Percentiles rank a stretch among this genome's conserved stretches.
These are phyloP conservation scores for Chionis minor DNA, from an alignment of 2,113 vertebrate genomes.

Conservation along the genomic window DNA sequence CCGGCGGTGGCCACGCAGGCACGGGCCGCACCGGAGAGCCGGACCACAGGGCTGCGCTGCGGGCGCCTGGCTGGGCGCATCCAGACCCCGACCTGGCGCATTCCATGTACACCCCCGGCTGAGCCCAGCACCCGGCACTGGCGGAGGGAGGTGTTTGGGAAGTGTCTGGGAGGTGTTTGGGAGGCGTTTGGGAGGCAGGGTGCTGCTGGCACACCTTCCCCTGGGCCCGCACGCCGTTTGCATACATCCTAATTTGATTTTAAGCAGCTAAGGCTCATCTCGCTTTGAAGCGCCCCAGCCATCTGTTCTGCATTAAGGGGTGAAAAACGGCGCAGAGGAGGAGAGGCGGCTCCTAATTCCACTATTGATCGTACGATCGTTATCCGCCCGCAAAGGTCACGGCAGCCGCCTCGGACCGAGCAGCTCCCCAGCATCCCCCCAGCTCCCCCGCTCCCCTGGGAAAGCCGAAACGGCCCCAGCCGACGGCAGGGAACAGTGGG, in stretches of 20 bases:
- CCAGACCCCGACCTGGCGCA: rapidly evolving
- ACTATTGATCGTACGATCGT: background rate
- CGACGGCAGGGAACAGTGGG: too few species aligned
- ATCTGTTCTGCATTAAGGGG: conserved; percentile 39
- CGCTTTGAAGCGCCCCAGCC: conserved; percentile 35
- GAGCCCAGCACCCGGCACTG: background rate
- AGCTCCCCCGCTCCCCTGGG: background rate
- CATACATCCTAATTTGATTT: conserved; percentile 56
- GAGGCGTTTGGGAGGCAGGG: background rate
- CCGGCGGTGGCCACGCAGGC: rapidly evolving
- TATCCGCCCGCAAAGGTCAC: background rate
- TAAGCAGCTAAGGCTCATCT: conserved; percentile 52
- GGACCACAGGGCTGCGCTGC: background rate
- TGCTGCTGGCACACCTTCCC: background rate
- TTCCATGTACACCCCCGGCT: rapidly evolving
- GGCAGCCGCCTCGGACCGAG: rapidly evolving
- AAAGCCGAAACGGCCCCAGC: background rate
- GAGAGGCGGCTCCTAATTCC: background rate
- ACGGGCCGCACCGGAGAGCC: background rate
- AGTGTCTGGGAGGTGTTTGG: background rate
- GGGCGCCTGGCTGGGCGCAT: rapidly evolving
- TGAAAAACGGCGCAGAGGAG: background rate
- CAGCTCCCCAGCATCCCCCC: background rate
- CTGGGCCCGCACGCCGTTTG: background rate
- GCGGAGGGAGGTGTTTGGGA: background rate